These are phyloP conservation scores for Drosophila repleta DNA, from an alignment of 1,140 invertebrate genomes.

Conservation along the genomic window DNA sequence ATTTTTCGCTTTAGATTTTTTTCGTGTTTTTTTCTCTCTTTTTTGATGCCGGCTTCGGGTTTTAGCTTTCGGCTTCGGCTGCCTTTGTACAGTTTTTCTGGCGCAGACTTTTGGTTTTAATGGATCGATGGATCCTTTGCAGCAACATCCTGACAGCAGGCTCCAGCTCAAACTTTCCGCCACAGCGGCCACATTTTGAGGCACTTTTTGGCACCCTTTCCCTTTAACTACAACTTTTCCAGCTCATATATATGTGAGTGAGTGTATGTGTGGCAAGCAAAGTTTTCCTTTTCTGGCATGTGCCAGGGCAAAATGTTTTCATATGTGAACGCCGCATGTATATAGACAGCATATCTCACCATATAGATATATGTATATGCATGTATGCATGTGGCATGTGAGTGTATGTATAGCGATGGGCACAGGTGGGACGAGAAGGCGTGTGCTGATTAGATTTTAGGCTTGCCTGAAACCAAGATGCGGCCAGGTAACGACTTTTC, in stretches of 20 bases:
- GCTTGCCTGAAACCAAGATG: conserved; percentile 47
- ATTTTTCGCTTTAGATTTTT: conserved; percentile 39
- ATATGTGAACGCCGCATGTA: conserved; percentile 12
- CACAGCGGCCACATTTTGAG: conserved; percentile 27
- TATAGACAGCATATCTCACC: background rate
- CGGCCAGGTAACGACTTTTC: conserved; percentile 47
- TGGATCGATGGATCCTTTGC: conserved; percentile 73
- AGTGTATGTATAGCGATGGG: background rate
- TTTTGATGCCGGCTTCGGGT: conserved; percentile 25
- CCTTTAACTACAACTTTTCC: background rate
- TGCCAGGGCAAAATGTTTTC: conserved; percentile 43
- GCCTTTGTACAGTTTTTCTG: conserved; percentile 56
- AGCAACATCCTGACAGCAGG: conserved; percentile 11
- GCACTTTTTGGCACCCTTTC: conserved; percentile 26
- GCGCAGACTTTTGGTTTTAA: conserved; percentile 79
- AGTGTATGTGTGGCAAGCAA: conserved; percentile 20
- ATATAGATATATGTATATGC: background rate
- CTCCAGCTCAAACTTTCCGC: conserved; percentile 28
- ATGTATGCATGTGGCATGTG: conserved; percentile 10
- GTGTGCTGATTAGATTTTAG: conserved; percentile 75
- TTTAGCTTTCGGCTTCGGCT: conserved; percentile 14
- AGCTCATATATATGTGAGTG: background rate
- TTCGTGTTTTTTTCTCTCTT: background rate
- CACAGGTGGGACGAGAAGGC: conserved; percentile 46
- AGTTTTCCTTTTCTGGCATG: conserved; percentile 46